Conservation (phyloP, 2,888 invertebrate genomes). For the Conus canariensis region DNA sequence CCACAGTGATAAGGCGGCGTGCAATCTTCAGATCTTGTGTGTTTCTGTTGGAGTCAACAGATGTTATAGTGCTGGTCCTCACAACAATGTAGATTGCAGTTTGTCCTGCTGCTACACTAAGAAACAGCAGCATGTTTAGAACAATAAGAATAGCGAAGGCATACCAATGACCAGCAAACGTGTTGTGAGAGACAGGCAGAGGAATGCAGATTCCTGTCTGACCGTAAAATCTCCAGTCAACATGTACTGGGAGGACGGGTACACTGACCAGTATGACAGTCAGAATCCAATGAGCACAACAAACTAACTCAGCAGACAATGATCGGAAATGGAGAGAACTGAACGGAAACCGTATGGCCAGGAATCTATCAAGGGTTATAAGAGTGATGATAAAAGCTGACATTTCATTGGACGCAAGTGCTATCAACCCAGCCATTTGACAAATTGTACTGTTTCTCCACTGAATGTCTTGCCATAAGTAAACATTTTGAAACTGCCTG, state of each 20-base stretch:
- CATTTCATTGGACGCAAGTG: slow-evolving; percentile 81
- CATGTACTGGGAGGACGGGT: slow-evolving; percentile 65
- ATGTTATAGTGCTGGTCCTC: slow-evolving; percentile 51
- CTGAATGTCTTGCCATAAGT: slow-evolving; percentile 57
- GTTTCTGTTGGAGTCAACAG: slow-evolving; percentile 61
- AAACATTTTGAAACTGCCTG: slow-evolving; percentile 54
- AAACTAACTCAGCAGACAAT: slow-evolving; percentile 58
- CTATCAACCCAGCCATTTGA: slow-evolving; percentile 58
- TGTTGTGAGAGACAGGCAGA: slow-evolving; percentile 72
- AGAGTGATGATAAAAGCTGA: slow-evolving; percentile 83
- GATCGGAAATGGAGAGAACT: slow-evolving; percentile 63
- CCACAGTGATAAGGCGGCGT: slow-evolving; percentile 68
- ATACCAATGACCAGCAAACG: slow-evolving; percentile 75
- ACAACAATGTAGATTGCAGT: slow-evolving; percentile 70
- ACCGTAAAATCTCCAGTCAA: slow-evolving; percentile 45
- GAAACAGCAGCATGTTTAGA: slow-evolving; percentile 70
- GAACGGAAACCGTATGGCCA: slow-evolving; percentile 83
- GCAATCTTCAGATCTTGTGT: slow-evolving; percentile 63
- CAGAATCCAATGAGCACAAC: slow-evolving; percentile 63
- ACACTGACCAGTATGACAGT: slow-evolving; percentile 65
- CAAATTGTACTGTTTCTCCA: slow-evolving; percentile 61
- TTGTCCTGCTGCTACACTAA: slow-evolving; percentile 72
- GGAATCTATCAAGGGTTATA: slow-evolving; percentile 84
- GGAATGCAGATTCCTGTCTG: slow-evolving; percentile 73
- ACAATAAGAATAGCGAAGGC: slow-evolving; percentile 72